Base-by-base conservation (phyloP, 2,113 vertebrate species). In the Monopterus albus region DNA sequence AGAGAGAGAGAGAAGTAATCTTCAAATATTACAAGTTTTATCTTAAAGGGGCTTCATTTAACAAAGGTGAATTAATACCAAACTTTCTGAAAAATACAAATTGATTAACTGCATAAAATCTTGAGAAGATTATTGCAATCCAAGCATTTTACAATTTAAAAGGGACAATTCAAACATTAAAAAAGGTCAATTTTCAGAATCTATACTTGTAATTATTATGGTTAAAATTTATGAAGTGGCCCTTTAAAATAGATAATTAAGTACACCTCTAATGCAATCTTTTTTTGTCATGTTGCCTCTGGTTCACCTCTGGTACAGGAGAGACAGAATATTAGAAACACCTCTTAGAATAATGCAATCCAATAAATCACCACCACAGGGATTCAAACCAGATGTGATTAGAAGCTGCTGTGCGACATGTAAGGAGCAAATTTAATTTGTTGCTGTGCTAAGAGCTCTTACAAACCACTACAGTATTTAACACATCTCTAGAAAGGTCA, bases 371-470 rank as follows among this genome's bases (percentile, higher is more conserved):
- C 25, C 57, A 20, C 33, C 42, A 33, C 28, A 33, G 47, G 57
- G 40, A 78, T 51, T 64, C 25, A 52, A 72, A 31, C 14, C 35
- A 47, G 51, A 79, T 76, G 47, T 68, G 52, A 82, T 79, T 75
- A 60, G 25, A 63, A 36, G 31, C 47, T 60, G 25, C 33, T 50
- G 18, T 51, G 46, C 35, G 26, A 75, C 67, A 76, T 38, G 25
- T 39, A 61, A 74, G 20, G 25, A 31, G 29, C 13, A 72, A 20
- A 70, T 69, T 28, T 43, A 21, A 71, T 53, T 35, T 11, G 65
- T 7, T 69, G 43, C 31, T 28, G 35, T 55, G 23, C 20, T 35
- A 51, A 29, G 33, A 65, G 21, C 58, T 50, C 18, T 64, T 63
- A 35, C 25, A 49, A 36, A 15, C 14, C 26, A 42, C 28, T 68